Conservation (phyloP, 1,140 invertebrate species). For the Araneus ventricosus region DNA sequence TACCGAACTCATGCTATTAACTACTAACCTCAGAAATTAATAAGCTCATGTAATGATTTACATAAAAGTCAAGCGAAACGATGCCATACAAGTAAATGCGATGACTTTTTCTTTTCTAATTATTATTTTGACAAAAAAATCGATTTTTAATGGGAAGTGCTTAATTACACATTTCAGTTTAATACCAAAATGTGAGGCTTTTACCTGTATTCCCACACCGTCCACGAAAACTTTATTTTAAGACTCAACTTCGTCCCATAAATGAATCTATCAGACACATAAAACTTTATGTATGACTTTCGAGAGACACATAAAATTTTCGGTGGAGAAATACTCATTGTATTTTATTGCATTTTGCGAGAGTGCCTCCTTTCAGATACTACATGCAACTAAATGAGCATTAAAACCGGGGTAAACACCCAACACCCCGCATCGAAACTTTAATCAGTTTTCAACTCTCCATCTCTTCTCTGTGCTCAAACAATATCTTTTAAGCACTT, state of each 20-base stretch:
- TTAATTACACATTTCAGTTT: too few species aligned
- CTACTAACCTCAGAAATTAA: too few species aligned
- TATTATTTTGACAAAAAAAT: too few species aligned
- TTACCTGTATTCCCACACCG: too few species aligned
- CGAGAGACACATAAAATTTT: background rate
- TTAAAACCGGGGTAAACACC: background rate
- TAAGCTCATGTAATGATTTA: too few species aligned
- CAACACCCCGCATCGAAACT: background rate
- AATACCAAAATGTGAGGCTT: background rate
- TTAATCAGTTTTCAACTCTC: constrained; percentile 15
- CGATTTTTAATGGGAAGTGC: too few species aligned
- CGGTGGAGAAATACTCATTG: background rate
- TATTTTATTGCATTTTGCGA: background rate
- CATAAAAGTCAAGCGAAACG: too few species aligned
- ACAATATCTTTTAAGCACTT: background rate
- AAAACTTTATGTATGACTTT: background rate
- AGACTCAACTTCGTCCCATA: background rate
- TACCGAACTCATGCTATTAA: too few species aligned
- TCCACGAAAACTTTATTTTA: background rate
- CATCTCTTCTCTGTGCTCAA: background rate
- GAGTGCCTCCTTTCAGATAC: background rate
- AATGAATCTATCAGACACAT: background rate
- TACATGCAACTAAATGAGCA: background rate
- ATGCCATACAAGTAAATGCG: too few species aligned
- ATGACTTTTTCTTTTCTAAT: too few species aligned